Evolutionary conservation across 2,888 invertebrate genomes (phyloP).

Genomic region (Zele albiditarsus): DNA sequence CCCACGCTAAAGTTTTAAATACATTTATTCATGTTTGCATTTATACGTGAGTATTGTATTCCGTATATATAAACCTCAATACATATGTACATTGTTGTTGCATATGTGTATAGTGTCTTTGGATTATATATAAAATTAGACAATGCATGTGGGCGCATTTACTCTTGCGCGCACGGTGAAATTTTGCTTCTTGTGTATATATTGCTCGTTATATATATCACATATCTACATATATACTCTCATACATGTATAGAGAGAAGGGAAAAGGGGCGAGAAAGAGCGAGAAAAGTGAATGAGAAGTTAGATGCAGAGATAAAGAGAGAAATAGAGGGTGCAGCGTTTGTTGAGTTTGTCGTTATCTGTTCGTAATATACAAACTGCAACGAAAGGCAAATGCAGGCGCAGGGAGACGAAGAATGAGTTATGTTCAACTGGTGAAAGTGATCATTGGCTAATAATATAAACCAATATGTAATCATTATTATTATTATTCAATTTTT

Average conservation of each 20-base stretch:
- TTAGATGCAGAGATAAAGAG: neutral
- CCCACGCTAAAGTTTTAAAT: slow-evolving; percentile 64
- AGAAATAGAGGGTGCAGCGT: neutral
- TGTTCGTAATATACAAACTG: slow-evolving; percentile 28
- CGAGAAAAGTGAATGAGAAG: neutral
- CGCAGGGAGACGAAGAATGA: slow-evolving; percentile 28
- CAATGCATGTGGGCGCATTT: slow-evolving; percentile 71
- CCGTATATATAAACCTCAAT: slow-evolving; percentile 47
- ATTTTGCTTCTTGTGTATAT: slow-evolving; percentile 3
- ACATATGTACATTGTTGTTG: neutral
- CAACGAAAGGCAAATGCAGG: slow-evolving; percentile 19
- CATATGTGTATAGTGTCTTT: slow-evolving; percentile 1
- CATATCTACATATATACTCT: neutral
- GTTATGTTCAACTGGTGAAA: slow-evolving; percentile 36
- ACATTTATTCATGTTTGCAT: slow-evolving; percentile 70
- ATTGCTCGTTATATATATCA: slow-evolving; percentile 4
- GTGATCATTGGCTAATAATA: slow-evolving; percentile 19
- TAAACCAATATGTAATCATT: slow-evolving; percentile 1
- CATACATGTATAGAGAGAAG: neutral
- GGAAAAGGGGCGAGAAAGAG: neutral
- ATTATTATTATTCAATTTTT: neutral
- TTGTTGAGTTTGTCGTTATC: slow-evolving; percentile 25
- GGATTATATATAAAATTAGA: slow-evolving; percentile 54
- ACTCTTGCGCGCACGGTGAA: slow-evolving; percentile 45
- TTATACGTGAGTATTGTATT: slow-evolving; percentile 70